Percentiles rank a stretch among this genome's conserved stretches.
Conservation (phyloP, 2,113 vertebrate genomes). For the Leucopternis melanops region DNA sequence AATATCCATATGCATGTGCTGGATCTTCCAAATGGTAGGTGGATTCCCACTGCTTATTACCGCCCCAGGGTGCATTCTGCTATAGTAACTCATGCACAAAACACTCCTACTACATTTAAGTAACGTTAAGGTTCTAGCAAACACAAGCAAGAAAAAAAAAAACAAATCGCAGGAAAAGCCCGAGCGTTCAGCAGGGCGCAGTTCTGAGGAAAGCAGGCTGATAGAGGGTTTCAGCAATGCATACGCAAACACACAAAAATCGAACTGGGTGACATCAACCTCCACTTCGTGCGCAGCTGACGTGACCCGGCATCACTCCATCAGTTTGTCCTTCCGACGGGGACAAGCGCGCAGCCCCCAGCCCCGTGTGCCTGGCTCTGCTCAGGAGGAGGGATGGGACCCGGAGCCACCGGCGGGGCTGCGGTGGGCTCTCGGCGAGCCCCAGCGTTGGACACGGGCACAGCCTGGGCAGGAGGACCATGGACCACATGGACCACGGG, state of each 20-base stretch:
- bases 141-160: not conserved
- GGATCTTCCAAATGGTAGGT: not conserved
- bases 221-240: not conserved
- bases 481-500: accelerated
- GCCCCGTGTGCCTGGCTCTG: accelerated
- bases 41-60: conserved; percentile 44
- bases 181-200: accelerated
- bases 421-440: not conserved
- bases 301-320: accelerated
- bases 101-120: not conserved
- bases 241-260: accelerated
- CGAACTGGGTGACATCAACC: not conserved
- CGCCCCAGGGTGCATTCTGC: conserved; percentile 24
- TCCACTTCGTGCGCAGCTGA: accelerated
- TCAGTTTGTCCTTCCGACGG: accelerated
- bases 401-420: not conserved
- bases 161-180: not conserved
- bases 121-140: not conserved
- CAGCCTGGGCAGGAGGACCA: too few species aligned
- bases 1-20: conserved; percentile 65
- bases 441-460: accelerated
- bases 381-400: accelerated
- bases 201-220: not conserved
- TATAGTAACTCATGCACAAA: conserved; percentile 15
- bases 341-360: accelerated